phyloP scores from a whole-genome alignment of 1,140 invertebrate species.

The Drosophila tani region DNA sequence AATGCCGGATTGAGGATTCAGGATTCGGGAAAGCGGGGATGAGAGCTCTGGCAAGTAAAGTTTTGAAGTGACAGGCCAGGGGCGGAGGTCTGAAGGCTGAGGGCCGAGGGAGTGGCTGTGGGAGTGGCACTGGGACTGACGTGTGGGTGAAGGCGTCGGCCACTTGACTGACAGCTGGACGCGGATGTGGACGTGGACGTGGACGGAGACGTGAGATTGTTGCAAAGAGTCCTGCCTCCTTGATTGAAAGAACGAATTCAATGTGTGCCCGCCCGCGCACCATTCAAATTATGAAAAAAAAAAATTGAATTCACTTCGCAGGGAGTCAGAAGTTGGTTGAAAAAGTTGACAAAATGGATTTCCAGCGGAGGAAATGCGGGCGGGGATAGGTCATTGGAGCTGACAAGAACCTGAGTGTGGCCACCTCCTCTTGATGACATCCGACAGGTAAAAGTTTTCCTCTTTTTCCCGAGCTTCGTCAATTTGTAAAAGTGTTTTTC shows the following conservation, averaged over 20 bases:
- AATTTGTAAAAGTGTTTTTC: conserved; percentile 82
- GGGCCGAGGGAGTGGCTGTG: background rate
- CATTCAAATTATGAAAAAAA: conserved; percentile 74
- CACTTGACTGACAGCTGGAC: conserved; percentile 80
- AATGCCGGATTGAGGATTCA: conserved; percentile 22
- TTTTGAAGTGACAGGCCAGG: conserved; percentile 72
- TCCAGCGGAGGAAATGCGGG: conserved; percentile 18
- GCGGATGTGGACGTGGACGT: conserved; percentile 56
- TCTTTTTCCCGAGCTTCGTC: conserved; percentile 59
- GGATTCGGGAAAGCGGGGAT: conserved; percentile 28
- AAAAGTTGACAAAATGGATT: conserved; percentile 82
- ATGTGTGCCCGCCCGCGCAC: conserved; percentile 49
- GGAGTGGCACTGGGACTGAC: conserved; percentile 55
- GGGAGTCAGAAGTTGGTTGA: conserved; percentile 46
- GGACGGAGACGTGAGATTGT: conserved; percentile 45
- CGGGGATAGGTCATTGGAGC: conserved; percentile 46
- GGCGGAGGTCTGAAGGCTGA: background rate
- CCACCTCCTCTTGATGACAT: conserved; percentile 28
- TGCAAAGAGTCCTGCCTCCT: conserved; percentile 41
- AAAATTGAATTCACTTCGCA: conserved; percentile 58
- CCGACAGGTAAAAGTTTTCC: conserved; percentile 76
- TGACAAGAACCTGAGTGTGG: conserved; percentile 31
- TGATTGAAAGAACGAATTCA: conserved; percentile 82
- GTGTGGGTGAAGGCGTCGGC: conserved; percentile 61
- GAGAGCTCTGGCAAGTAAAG: conserved; percentile 63